Base-by-base conservation (phyloP, 2,113 vertebrate species). In the Miniopterus natalensis region DNA sequence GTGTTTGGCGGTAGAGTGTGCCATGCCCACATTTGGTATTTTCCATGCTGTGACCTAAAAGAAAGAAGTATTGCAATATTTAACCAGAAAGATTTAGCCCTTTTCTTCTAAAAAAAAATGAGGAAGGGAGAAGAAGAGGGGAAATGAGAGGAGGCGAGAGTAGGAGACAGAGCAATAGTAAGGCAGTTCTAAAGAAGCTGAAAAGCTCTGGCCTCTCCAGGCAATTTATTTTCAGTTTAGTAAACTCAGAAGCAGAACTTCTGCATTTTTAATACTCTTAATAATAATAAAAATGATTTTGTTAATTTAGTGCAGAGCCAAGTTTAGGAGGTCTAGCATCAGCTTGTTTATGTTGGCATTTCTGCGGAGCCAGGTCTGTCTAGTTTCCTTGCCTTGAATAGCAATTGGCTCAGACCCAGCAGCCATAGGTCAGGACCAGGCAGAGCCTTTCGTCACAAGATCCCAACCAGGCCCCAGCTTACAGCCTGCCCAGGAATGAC, bases 201-300 rank as follows among this genome's bases (percentile, higher is more conserved):
- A 90, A 83, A 93, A 55, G 55, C 77, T 94, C 4, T 0, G 25
- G 5, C 77, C 27, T 94, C 63, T 71, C 81, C 13, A 73, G 66
- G 36, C 68, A 77, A 75, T 94, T 85, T 96, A 40, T 97, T 97
- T 97, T 96, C 78, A 97, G 90, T 91, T 97, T 92, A 95, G 25
- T 94, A 94, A 96, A 88, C 88, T 7, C 21, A 91, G 71, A 95
- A 90, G 96, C 95, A 91, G 86, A 97, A 85, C 94, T 96, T 98
- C 95, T 97, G 86, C 95, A 97, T 98, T 97, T 98, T 98, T 88
- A 96, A 96, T 96, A 93, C 57, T 21, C 4, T 93, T 95, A 53
- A 74, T 95, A 96, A 95, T 97, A 98, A 96, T 75, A 49, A 74
- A 95, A 90, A 23, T 75, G 86, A 81, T 94, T 74, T 59, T 83